phyloP scores from a whole-genome alignment of 1,140 invertebrate genomes.

The Melitaea cinxia region DNA sequence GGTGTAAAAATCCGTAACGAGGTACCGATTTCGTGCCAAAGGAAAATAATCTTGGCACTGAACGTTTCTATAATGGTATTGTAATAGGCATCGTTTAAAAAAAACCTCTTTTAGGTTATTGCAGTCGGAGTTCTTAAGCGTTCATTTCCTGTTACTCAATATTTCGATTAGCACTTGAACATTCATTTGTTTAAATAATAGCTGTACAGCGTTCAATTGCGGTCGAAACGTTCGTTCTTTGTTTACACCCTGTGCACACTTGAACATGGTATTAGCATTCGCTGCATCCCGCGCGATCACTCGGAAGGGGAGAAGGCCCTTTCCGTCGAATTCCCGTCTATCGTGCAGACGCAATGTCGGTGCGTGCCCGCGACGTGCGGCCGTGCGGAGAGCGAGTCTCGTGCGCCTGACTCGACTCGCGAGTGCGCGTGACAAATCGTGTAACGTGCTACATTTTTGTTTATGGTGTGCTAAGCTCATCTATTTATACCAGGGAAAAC shows the following conservation, averaged over 20 bases:
- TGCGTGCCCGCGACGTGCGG: constrained; percentile 59
- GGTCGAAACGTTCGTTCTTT: constrained; percentile 39
- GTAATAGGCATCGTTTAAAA: neutral
- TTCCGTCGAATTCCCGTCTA: constrained; percentile 65
- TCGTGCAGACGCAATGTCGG: constrained; percentile 65
- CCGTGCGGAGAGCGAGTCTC: constrained; percentile 39
- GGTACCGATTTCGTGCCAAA: neutral
- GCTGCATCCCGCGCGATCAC: constrained; percentile 74
- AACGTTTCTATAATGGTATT: neutral
- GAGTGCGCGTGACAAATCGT: constrained; percentile 55
- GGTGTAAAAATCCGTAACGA: constrained; percentile 17
- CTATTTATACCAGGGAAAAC: constrained; percentile 59
- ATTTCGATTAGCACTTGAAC: constrained; percentile 32
- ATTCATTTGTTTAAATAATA: constrained; percentile 30
- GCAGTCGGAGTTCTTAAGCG: neutral
- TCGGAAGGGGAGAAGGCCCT: constrained; percentile 77
- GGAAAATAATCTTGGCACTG: constrained; percentile 14
- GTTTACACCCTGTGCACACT: constrained; percentile 46
- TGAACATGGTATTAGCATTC: constrained; percentile 61
- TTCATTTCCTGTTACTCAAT: constrained; percentile 14
- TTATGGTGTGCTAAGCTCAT: constrained; percentile 56
- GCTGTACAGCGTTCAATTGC: constrained; percentile 23
- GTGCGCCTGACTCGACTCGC: constrained; percentile 32
- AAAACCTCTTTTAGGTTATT: neutral
- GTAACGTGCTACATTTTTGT: constrained; percentile 50